Conservation (phyloP, 2,888 invertebrate species). For the Drosophila phalerata region DNA sequence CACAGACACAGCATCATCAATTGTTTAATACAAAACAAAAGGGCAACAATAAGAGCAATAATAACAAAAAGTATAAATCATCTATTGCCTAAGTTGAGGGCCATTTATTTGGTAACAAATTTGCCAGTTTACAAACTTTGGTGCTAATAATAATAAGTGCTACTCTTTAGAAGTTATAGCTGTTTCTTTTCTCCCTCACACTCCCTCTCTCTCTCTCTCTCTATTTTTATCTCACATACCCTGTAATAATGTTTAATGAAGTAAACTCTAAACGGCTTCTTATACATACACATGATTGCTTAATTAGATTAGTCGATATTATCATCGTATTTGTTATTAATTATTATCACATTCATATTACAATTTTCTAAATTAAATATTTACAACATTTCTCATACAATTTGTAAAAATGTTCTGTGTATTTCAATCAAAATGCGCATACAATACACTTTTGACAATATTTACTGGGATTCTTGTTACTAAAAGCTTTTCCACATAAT, state of each 20-base stretch:
- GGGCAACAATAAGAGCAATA: conserved; percentile 22
- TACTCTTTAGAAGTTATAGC: background rate
- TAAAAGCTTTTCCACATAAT: conserved; percentile 28
- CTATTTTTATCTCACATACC: background rate
- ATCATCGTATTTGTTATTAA: background rate
- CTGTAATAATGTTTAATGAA: no score
- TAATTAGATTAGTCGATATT: background rate
- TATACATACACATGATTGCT: background rate
- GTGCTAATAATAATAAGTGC: conserved; percentile 27
- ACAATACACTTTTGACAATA: background rate
- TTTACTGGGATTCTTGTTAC: background rate
- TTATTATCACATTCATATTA: background rate
- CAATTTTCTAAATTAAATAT: background rate
- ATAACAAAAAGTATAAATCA: conserved; percentile 36
- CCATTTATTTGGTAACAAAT: conserved; percentile 24
- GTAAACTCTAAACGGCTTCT: background rate
- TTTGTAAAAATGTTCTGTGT: background rate
- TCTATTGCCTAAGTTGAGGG: conserved; percentile 32
- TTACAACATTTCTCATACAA: background rate
- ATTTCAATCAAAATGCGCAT: background rate
- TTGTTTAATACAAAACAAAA: conserved; percentile 74
- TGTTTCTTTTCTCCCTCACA: background rate
- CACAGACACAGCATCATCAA: conserved; percentile 59
- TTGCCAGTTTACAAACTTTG: conserved; percentile 16
- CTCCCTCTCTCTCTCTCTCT: background rate